Evolutionary conservation across 64 coral and sea anemone species (phyloP), one percentile per base, ranked within the genome.

Genomic region (Acropora tenuis): DNA sequence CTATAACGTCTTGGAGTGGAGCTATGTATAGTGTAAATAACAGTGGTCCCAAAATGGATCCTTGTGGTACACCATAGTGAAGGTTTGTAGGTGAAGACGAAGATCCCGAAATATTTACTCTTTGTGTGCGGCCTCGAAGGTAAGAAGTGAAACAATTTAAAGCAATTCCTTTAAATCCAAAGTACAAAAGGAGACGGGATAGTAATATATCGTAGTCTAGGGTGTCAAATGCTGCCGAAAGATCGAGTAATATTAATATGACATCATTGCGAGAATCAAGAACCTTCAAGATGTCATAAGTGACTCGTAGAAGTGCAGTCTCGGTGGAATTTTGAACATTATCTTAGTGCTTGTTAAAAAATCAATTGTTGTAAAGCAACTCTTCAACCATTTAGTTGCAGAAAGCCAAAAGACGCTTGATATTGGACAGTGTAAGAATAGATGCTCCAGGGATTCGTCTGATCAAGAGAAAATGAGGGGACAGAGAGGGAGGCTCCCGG

Each of bases 161-260:
- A 82, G 1, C 45, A 50, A 57, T 82, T n/a, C 40, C 79, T 49
- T 47, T 82, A 61, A 82, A 82, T 15, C 79, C 79, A 82, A 82
- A 82, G 19, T 52, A 82, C 4, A 57, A 49, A 9, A 53, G 43
- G 15, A 82, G 46, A 57, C 49, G 15, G 5, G 52, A 55, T 55
- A 55, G 52, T 55, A 55, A 55, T 55, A 55, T 55, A 86, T 11
- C 2, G 48, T 86, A 52, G 55, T 86, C 81, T 17, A 84, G 50
- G 18, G 83, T 86, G 42, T 86, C 83, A 41, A 86, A 86, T 46
- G 83, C 83, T 17, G 41, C 83, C 41, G 83, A 50, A 3, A 73
- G 19, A 86, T 68, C 83, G 12, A 73, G 58, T n/a, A 86, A 40
- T 86, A 86, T 63, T 1, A 69, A 41, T 68, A 86, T 11, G 40